Conservation (phyloP, 2,113 vertebrate species). For the Odobenus rosmarus region DNA sequence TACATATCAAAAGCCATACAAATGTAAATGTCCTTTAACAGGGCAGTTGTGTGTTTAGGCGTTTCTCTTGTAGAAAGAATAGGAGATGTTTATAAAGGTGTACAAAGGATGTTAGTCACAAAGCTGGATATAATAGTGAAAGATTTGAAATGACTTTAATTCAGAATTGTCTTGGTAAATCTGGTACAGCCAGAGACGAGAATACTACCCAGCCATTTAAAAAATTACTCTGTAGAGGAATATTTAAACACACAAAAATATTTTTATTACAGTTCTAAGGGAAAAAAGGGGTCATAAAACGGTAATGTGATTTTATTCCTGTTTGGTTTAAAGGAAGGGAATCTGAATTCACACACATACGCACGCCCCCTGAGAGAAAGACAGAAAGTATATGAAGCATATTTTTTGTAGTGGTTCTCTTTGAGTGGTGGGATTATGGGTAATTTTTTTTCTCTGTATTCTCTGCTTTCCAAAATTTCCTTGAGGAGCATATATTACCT, state of each 20-base stretch:
- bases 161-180: conserved; percentile 32
- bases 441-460: background rate
- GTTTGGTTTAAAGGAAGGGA: conserved; percentile 12
- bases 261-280: conserved; percentile 16
- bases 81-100: conserved; percentile 12
- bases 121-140: background rate
- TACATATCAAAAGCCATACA: background rate
- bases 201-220: background rate
- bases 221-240: background rate
- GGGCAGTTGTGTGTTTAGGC: background rate
- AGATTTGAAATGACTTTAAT: conserved; percentile 40
- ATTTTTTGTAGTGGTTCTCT: background rate
- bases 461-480: background rate
- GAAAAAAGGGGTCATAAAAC: background rate
- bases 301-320: background rate
- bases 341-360: background rate
- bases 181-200: background rate
- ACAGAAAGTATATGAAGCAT: background rate
- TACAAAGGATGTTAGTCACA: background rate
- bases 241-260: conserved; percentile 25
- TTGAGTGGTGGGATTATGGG: background rate
- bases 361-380: background rate
- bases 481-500: background rate
- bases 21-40: conserved; percentile 21
- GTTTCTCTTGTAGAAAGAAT: background rate